Evolutionary conservation across 2,113 vertebrate species (phyloP), one percentile per base, ranked within the genome.

Genomic region (Ursus arctos): DNA sequence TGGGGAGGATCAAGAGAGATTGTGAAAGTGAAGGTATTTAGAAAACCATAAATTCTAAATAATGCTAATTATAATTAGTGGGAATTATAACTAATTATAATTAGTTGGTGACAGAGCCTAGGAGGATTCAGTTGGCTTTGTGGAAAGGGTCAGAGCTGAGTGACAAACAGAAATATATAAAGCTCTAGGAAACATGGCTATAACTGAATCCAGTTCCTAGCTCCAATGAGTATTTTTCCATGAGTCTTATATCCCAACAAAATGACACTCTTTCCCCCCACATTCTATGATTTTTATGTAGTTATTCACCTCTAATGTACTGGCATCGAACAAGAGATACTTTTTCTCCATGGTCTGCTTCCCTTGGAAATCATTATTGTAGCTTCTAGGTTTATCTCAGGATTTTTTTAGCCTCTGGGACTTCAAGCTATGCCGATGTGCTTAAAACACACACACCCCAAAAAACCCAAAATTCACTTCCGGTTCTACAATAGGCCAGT

Each of bases 311-410:
- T 80, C 33, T 72, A 74, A 49, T 71, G 10, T 77, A 33, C 85
- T 49, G 91, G 6, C 33, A 43, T 18, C 88, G 51, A 87, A 63
- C 11, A 89, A 84, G 36, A 95, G 61, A 79, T 94, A 26, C 67
- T 95, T 86, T 4, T n/a, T 31, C 13, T 96, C 24, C 91, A 61
- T 90, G 14, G 33, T 92, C 65, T 94, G 9, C 11, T 91, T 94
- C 76, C 86, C 76, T 95, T 92, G 79, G 59, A 96, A 95, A 61
- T 91, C 55, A 94, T 92, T 96, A 85, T 21, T 81, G 12, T 69
- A 95, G 22, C 81, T 87, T 95, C 81, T 72, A 49, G 36, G 33
- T 90, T 96, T 93, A 84, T 98, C 55, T 97, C 57, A 59, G 55
- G 67, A 87, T 9, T 49, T 83, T 94, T 96, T 87, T 18, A 90